Evolutionary conservation across 2,797 vertebrate species (phyloP), one percentile per base, ranked within the genome.

Genomic region (Syngnathus rostellatus): DNA sequence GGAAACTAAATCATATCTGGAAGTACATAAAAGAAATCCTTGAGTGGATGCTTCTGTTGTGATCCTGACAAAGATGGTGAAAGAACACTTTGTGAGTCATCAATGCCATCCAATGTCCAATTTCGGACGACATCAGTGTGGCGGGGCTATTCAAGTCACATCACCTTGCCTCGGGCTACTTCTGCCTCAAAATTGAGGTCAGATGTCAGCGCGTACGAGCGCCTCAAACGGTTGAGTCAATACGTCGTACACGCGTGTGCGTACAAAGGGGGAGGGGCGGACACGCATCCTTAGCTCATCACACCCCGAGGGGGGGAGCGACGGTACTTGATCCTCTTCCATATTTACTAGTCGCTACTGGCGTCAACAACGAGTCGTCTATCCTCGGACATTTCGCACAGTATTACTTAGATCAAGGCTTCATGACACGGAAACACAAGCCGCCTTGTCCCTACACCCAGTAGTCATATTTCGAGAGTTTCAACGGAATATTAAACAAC

Each of bases 131-230:
- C 68, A 65, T 73, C 64, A 54, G 65, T 62, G 55, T 58, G 72
- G 77, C 57, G 54, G 72, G 31, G 12, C 40, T 17, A 71, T 76
- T 81, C 75, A 80, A 39, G 72, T 68, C 75, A 68, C 75, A 68
- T 76, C 81, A 80, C 81, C 71, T 82, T 70, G 73, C 87, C 86
- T 83, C 76, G 39, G 87, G 88, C 84, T 50, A 81, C 73, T 71
- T 69, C 80, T 62, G 58, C 58, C 65, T 81, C 66, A 67, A 78
- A 81, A 81, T 79, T 84, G 81, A 83, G 83, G 83, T 86, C 81
- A 71, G 62, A 81, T 78, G 84, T 87, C 82, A 73, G 58, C 58
- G 69, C 40, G 40, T 45, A 41, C 37, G 67, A 31, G 67, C 63
- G 66, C 62, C 39, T 8, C 61, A 25, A 31, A 63, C 21, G 62